These are phyloP conservation scores for Plectus sambesii DNA, from an alignment of 1,140 invertebrate genomes.

Conservation along the genomic window DNA sequence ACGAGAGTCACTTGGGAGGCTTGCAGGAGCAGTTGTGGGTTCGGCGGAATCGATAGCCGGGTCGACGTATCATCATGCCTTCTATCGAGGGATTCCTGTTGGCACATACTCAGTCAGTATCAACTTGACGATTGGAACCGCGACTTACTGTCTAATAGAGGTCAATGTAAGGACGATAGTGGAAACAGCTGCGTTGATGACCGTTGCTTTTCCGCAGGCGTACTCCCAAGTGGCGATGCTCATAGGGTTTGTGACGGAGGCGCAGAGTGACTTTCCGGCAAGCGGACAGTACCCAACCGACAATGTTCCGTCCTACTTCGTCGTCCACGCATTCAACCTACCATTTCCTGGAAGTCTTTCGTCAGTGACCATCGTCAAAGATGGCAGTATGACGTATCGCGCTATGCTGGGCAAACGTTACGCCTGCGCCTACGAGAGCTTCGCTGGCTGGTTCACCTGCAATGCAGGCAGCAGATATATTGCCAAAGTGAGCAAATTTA, in stretches of 20 bases:
- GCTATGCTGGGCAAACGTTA: constrained; percentile 12
- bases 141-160: too few species aligned
- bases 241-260: constrained; percentile 14
- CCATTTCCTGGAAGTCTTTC: constrained; percentile 22
- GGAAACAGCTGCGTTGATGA: too few species aligned
- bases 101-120: too few species aligned
- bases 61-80: too few species aligned
- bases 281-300: constrained; percentile 7
- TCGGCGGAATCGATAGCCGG: too few species aligned
- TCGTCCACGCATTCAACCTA: constrained; percentile 19
- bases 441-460: constrained; percentile 27
- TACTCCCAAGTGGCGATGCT: constrained; percentile 3
- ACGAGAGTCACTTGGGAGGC: too few species aligned
- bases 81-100: too few species aligned
- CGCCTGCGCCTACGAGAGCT: constrained; percentile 23
- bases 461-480: constrained; percentile 9
- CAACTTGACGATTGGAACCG: too few species aligned
- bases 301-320: constrained; percentile 18
- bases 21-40: too few species aligned
- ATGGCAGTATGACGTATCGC: neutral
- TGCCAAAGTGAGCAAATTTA: constrained; percentile 11
- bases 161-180: too few species aligned
- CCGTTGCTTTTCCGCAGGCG: constrained; percentile 13
- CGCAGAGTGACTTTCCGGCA: constrained; percentile 14
- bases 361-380: constrained; percentile 1